Base-by-base conservation (phyloP, 2,888 invertebrate species). In the Drosophila quinaria region DNA sequence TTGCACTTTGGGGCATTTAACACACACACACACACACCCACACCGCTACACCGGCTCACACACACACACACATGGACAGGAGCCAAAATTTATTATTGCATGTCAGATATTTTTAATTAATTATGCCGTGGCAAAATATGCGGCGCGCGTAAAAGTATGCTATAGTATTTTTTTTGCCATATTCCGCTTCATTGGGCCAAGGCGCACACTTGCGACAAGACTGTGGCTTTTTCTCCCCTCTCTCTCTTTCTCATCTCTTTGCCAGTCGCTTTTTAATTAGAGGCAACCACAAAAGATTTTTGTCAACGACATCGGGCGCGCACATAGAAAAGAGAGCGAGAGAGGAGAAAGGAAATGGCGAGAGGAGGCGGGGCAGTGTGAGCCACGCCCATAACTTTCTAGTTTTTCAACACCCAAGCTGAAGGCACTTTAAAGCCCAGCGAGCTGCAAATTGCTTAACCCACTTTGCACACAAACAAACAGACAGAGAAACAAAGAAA, bases 261-360 rank as follows among this genome's bases (percentile, higher is more conserved):
- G 60, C n/a, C 25, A 49, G 52, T 71, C 67, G 46, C 66, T 74
- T 86, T 86, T 86, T 86, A 86, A 86, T 86, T 86, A 86, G 90
- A 80, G 74, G 73, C 83, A 87, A 80, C 90, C 86, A 86, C 86
- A 89, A 89, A 86, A 80, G 89, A 85, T 77, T 87, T 71, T 74
- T 82, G 78, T 81, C 80, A 77, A 73, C 64, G 76, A 59, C 69
- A 61, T 59, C 61, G 41, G 49, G 1, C 19, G 25, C 22, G 37
- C 9, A 22, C 35, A 47, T 31, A 17, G 15, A 8, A 8, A 41
- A 41, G 15, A 22, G 10, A 22, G 4, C 10, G 49, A 29, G 15
- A 9, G 47, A 15, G 13, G 42, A 4, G 25, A 4, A 42, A 15
- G 19, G 22, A 10, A 11, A n/a, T 5, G 10, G 39, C 3, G n/a